Base-by-base conservation (phyloP, 2,888 invertebrate species). In the Thyatira batis region DNA sequence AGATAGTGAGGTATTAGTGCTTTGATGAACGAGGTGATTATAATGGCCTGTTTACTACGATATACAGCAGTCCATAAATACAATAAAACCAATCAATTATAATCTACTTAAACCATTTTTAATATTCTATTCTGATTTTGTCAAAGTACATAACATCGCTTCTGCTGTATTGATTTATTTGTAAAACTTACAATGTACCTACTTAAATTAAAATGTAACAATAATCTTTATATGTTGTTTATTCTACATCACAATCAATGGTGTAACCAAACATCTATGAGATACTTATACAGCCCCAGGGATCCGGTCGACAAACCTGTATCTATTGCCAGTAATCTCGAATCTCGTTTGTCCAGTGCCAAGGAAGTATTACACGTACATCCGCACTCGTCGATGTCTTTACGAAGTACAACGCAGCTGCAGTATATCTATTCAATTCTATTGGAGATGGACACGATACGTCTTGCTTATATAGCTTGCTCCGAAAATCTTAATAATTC, bases 261-360 rank as follows among this genome's bases (percentile, higher is more conserved):
- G 4, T 11, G 28, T 48, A 27, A 5, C 13, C 45, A 23, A 13
- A 21, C 17, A 61, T 59, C 20, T 55, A 55, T 60, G 53, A 61
- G 55, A 65, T 65, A 64, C 60, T 55, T 58, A 61, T 57, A 64
- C 65, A 65, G 58, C 59, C 58, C 60, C 63, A 63, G 58, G 65
- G 66, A 67, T 66, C 71, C 69, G 74, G 72, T 78, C 72, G 71
- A 72, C 57, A 79, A 82, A 84, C 84, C 77, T 71, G 84, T 79
- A 76, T 78, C 65, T 69, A 68, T 74, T 71, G 65, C 73, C 67
- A 67, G 73, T 76, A 74, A 76, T 78, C 73, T 73, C 61, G 67
- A 69, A 54, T 61, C 68, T 61, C 53, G 64, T 66, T 60, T 67
- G 55, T 67, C 61, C 67, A 63, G 58, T 60, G 61, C 73, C 60